Conservation (phyloP, 2,113 vertebrate species). For the Suricata suricatta region DNA sequence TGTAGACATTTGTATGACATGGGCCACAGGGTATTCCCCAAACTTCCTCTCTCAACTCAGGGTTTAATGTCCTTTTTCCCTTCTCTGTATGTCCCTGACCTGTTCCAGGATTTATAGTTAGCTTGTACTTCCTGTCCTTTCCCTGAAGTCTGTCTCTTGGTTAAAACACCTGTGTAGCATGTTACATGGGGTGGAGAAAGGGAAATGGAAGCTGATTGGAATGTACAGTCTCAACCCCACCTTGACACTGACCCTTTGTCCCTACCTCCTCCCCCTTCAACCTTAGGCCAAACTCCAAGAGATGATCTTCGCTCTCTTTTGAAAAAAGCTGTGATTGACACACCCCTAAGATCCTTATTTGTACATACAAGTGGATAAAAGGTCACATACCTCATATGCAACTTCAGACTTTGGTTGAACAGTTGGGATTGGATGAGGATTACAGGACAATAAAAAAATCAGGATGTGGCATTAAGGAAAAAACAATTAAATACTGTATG, state of each 20-base stretch:
- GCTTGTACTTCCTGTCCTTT: not conserved
- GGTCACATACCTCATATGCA: slow-evolving; percentile 41
- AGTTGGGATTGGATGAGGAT: slow-evolving; percentile 31
- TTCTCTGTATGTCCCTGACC: not conserved
- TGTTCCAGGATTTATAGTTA: not conserved
- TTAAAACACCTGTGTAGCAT: not conserved
- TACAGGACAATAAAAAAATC: slow-evolving; percentile 50
- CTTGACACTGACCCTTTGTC: slow-evolving; percentile 30
- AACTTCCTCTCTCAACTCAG: not conserved
- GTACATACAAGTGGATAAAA: slow-evolving; percentile 28
- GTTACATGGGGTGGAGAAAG: not conserved
- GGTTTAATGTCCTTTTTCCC: not conserved
- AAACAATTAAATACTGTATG: slow-evolving; percentile 45
- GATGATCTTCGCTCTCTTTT: slow-evolving; percentile 66
- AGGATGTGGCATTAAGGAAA: slow-evolving; percentile 39
- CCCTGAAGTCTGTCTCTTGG: not conserved
- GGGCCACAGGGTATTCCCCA: not conserved
- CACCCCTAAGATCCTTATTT: slow-evolving; percentile 47
- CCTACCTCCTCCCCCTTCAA: not conserved
- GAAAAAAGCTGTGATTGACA: slow-evolving; percentile 46
- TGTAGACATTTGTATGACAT: not conserved
- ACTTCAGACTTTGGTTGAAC: slow-evolving; percentile 52
- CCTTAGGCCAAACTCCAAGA: slow-evolving; percentile 52
- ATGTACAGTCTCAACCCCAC: not conserved
- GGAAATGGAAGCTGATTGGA: not conserved